Conservation (phyloP, 2,888 invertebrate genomes). For the Argynnis bischoffii region DNA sequence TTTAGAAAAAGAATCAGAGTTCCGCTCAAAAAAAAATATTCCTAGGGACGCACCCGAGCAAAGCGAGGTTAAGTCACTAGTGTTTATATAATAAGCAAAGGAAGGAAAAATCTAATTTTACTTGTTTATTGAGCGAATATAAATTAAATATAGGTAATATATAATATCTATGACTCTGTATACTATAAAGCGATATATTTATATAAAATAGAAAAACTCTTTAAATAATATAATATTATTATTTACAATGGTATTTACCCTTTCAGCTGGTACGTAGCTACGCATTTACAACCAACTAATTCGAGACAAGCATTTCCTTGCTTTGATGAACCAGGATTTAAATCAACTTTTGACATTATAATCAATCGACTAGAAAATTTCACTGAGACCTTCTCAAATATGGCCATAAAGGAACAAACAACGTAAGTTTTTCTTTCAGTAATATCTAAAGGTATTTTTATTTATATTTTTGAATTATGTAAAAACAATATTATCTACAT, state of each 20-base stretch:
- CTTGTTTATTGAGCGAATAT: too few relatives aligned
- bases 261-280: slow-evolving; percentile 87
- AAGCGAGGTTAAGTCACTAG: too few relatives aligned
- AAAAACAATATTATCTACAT: too few relatives aligned
- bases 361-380: slow-evolving; percentile 63
- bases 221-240: neutral
- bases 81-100: too few relatives aligned
- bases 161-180: too few relatives aligned
- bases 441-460: too few relatives aligned
- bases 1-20: too few relatives aligned
- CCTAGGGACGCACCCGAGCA: too few relatives aligned
- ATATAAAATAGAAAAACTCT: neutral
- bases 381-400: slow-evolving; percentile 65
- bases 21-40: too few relatives aligned
- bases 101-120: too few relatives aligned
- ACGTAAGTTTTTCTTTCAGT: slow-evolving; percentile 49
- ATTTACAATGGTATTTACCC: neutral
- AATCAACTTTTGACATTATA: slow-evolving; percentile 82
- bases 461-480: neutral
- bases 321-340: slow-evolving; percentile 89
- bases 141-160: too few relatives aligned
- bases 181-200: too few relatives aligned
- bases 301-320: slow-evolving; percentile 91
- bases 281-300: slow-evolving; percentile 90
- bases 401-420: slow-evolving; percentile 50